These are phyloP conservation scores for Labeo rohita DNA, from an alignment of 2,113 vertebrate species.

Conservation along the genomic window DNA sequence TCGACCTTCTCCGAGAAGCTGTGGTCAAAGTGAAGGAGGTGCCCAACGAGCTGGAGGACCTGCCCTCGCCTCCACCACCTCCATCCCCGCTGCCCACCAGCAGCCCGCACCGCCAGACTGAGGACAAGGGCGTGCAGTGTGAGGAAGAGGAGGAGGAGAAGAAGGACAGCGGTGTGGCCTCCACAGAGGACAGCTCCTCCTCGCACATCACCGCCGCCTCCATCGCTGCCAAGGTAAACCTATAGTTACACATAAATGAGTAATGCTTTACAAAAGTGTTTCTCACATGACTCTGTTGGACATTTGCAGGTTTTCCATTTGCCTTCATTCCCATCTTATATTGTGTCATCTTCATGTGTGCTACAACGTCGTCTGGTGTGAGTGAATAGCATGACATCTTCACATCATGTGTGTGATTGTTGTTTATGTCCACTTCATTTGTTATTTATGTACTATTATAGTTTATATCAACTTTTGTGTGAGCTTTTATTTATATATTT, in stretches of 20 bases:
- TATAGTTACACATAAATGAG: neutral
- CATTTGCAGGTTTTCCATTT: slow-evolving; percentile 19
- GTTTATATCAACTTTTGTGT: too few relatives aligned
- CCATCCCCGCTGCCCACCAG: slow-evolving; percentile 85
- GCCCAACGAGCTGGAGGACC: slow-evolving; percentile 93
- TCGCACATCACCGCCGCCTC: slow-evolving; percentile 98
- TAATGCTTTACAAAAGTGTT: neutral
- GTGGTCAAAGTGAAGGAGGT: slow-evolving; percentile 93
- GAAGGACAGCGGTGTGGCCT: slow-evolving; percentile 89
- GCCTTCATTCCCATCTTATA: neutral
- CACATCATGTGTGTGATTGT: neutral
- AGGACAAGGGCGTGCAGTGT: slow-evolving; percentile 97
- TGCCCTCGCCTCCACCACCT: slow-evolving; percentile 91
- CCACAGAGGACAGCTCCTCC: slow-evolving; percentile 95
- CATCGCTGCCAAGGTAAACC: slow-evolving; percentile 93
- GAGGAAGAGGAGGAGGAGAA: slow-evolving; percentile 97
- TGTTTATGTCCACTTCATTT: slow-evolving; percentile 1
- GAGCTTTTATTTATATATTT: too few relatives aligned
- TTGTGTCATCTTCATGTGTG: neutral
- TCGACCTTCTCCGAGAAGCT: slow-evolving; percentile 96
- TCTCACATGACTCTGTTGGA: slow-evolving; percentile 1
- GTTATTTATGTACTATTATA: neutral
- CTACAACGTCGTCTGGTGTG: slow-evolving; percentile 3
- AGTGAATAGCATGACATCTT: neutral
- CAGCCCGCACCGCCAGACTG: slow-evolving; percentile 91